phyloP scores from a whole-genome alignment of 2,888 invertebrate genomes.

The Parthenolecanium corni region DNA sequence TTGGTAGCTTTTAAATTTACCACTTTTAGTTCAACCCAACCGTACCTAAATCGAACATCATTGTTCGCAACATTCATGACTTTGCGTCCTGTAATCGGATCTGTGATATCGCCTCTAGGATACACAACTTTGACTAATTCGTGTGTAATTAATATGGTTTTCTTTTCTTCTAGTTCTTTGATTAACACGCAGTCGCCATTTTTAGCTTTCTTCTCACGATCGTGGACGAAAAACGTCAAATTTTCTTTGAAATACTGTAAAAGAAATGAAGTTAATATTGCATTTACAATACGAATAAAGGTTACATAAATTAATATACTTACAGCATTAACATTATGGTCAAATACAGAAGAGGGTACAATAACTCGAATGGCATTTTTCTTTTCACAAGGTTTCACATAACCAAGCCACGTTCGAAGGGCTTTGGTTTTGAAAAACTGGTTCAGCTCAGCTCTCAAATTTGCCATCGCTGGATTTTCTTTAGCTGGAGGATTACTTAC shows the following conservation, averaged over 20 bases:
- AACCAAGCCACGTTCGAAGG: constrained; percentile 50
- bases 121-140: constrained; percentile 67
- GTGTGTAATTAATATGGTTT: constrained; percentile 67
- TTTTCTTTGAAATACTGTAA: constrained; percentile 64
- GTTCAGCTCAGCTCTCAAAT: neutral
- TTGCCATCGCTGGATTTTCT: neutral
- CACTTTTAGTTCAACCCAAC: neutral
- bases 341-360: constrained; percentile 60
- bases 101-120: constrained; percentile 71
- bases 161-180: constrained; percentile 55
- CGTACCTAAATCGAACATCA: constrained; percentile 50
- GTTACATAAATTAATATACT: constrained; percentile 32
- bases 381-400: constrained; percentile 66
- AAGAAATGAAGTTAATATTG: neutral
- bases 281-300: neutral
- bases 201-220: constrained; percentile 64
- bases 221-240: constrained; percentile 61
- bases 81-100: constrained; percentile 72
- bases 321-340: constrained; percentile 68
- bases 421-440: constrained; percentile 13
- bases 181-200: constrained; percentile 73
- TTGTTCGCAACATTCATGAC: constrained; percentile 44
- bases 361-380: constrained; percentile 66
- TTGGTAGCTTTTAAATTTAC: too few species aligned
- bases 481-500: too few species aligned